Evolutionary conservation across 2,797 vertebrate genomes (phyloP), one percentile per base, ranked within the genome.

Genomic region (Oreortyx pictus): DNA sequence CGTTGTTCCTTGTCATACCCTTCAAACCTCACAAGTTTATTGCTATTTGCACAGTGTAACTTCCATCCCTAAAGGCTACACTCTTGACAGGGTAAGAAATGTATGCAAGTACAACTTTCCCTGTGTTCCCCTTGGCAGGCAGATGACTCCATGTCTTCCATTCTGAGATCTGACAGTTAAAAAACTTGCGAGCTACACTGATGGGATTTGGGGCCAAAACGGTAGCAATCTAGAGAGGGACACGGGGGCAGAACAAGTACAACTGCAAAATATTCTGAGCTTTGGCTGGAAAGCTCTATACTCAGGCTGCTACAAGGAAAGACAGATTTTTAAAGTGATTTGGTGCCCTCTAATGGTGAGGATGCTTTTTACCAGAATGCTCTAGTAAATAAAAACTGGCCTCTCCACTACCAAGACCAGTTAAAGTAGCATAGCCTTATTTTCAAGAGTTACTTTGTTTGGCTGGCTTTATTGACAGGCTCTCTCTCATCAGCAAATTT

Each of bases 261-360:
- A 41, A 76, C 66, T 67, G 29, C 50, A 75, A 85, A 88, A 44
- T 50, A 16, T 3, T 47, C 52, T 20, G 11, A 19, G 2, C 1
- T 31, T 43, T 6, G 50, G 6, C 10, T 66, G 5, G 20, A 23
- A 23, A 44, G 41, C 5, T 46, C 31, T 91, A 22, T 17, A 6
- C 22, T 3, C 5, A 14, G 68, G 14, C 1, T 35, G 37, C 2
- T 0, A n/a, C 31, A 14, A 17, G 6, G 5, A 12, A 29, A 77
- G 33, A 29, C 10, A 73, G 62, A 23, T 88, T 94, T 94, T 56
- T 54, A 18, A 94, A 97, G 94, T 87, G 62, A 70, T 92, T 91
- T 97, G 86, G 91, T 96, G 96, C 96, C 97, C 96, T 96, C 97
- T 96, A 89, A 91, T 57, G 96, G 96, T 67, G 66, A 61, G 23